Evolutionary conservation across 2,113 vertebrate species (phyloP).

Genomic region (Thalassarche chlororhynchos): DNA sequence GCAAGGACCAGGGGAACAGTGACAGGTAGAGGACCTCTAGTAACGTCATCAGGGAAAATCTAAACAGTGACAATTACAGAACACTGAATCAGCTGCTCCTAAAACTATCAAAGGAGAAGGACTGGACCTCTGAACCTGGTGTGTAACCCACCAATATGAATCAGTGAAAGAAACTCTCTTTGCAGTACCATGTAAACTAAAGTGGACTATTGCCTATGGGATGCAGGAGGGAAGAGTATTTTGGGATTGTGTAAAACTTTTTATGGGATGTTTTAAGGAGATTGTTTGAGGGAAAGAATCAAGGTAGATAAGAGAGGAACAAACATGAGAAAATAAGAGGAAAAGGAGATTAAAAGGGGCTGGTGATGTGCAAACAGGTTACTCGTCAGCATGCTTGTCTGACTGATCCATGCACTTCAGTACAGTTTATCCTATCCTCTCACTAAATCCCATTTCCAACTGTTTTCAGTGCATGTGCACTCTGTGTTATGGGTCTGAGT

Average conservation of each 20-base stretch:
- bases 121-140: not conserved
- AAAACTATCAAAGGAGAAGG: not conserved
- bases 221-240: not conserved
- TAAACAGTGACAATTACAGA: not conserved
- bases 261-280: not conserved
- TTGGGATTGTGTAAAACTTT: not conserved
- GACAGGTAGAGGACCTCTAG: not conserved
- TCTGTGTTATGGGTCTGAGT: not conserved
- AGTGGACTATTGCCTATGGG: not conserved
- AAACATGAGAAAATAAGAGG: not conserved
- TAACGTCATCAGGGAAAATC: not conserved
- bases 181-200: not conserved
- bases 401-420: not conserved
- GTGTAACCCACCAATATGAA: not conserved
- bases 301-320: not conserved
- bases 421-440: not conserved
- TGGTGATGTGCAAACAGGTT: not conserved
- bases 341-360: not conserved
- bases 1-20: not conserved
- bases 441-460: not conserved
- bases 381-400: not conserved
- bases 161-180: not conserved
- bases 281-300: not conserved
- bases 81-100: not conserved
- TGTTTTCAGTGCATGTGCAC: accelerated